Evolutionary conservation across 2,888 invertebrate species (phyloP).

Genomic region (Pyrocoelia pectoralis): DNA sequence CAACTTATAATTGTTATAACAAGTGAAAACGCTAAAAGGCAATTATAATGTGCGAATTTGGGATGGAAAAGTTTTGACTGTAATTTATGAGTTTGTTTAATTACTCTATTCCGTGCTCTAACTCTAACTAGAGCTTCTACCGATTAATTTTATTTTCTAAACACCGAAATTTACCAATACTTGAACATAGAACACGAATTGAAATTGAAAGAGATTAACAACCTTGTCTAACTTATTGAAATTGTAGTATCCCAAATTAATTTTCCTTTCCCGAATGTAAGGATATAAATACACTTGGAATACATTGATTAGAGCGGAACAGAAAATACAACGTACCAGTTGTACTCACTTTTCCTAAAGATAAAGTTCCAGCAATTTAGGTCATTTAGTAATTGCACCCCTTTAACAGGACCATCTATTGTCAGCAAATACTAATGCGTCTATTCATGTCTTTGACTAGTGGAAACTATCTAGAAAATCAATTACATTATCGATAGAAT

Average conservation of each 20-base stretch:
- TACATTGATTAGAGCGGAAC: slow-evolving; percentile 12
- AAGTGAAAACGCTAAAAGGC: slow-evolving; percentile 20
- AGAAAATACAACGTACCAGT: slow-evolving; percentile 11
- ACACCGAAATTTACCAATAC: too few relatives aligned
- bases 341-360: slow-evolving; percentile 21
- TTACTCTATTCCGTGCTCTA: too few relatives aligned
- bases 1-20: slow-evolving; percentile 30
- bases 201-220: slow-evolving; percentile 21
- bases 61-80: too few relatives aligned
- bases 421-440: slow-evolving; percentile 38
- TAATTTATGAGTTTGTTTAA: too few relatives aligned
- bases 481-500: slow-evolving; percentile 29
- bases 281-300: neutral
- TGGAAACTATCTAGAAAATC: slow-evolving; percentile 35
- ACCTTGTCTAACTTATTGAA: slow-evolving; percentile 18
- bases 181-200: too few relatives aligned
- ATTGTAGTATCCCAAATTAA: slow-evolving; percentile 10
- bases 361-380: slow-evolving; percentile 36
- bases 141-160: too few relatives aligned
- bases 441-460: slow-evolving; percentile 35
- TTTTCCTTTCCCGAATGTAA: neutral
- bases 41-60: slow-evolving; percentile 6
- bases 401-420: slow-evolving; percentile 36
- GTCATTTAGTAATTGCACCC: slow-evolving; percentile 41
- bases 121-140: too few relatives aligned